Conservation (phyloP, 2,113 vertebrate species). For the Myanophis thanlyinensis region DNA sequence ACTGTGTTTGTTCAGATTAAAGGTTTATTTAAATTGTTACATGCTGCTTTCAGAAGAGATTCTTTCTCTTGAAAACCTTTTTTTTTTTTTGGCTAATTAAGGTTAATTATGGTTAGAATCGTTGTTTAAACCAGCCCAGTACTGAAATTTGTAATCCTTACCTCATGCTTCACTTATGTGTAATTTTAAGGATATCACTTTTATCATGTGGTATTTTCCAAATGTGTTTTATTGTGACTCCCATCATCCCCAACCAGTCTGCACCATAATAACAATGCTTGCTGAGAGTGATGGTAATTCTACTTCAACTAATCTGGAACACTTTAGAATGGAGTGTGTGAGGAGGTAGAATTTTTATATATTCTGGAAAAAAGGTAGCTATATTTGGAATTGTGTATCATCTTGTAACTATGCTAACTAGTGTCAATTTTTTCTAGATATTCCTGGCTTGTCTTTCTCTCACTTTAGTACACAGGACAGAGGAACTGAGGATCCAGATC, state of each 20-base stretch:
- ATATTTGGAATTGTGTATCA: neutral
- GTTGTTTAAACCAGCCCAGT: neutral
- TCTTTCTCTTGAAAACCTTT: neutral
- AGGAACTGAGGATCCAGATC: slow-evolving; percentile 73
- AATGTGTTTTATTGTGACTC: neutral
- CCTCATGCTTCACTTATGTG: neutral
- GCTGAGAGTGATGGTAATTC: neutral
- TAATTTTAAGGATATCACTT: neutral
- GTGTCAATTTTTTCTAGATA: slow-evolving; percentile 67
- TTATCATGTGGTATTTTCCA: neutral
- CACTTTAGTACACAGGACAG: slow-evolving; percentile 54
- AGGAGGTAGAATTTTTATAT: neutral
- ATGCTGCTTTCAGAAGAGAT: neutral
- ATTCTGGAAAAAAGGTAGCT: neutral
- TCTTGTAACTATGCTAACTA: slow-evolving; percentile 23
- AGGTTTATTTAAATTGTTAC: neutral
- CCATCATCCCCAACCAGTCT: neutral
- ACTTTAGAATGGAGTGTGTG: neutral
- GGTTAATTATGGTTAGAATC: neutral
- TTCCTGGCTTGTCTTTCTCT: slow-evolving; percentile 63
- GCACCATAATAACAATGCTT: neutral
- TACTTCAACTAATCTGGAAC: neutral
- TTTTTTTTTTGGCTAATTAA: neutral
- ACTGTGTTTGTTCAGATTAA: neutral
- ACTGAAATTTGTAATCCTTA: neutral